Base-by-base conservation (phyloP, 1,140 invertebrate species). In the Drosophila rhopaloa region DNA sequence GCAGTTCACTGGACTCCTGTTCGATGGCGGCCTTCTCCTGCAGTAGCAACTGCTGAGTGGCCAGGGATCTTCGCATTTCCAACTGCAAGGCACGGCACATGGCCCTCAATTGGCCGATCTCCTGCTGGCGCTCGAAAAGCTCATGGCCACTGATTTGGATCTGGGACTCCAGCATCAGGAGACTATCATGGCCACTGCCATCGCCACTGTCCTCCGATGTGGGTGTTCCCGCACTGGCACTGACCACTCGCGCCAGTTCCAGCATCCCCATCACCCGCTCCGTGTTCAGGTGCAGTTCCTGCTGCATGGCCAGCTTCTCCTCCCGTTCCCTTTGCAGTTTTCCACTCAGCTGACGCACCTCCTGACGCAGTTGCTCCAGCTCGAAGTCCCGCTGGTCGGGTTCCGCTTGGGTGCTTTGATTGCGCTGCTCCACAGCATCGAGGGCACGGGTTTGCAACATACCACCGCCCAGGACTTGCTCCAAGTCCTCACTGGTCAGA, bases 121-220 rank as follows among this genome's bases (percentile, higher is more conserved):
- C 96, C n/a, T 95, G 93, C 79, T 96, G 96, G 43, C 97, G 96
- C 81, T 94, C 94, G 13, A 95, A 94, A 0, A 96, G 94, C 44
- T 96, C 94, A 86, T 96, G 94, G n/a, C 95, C 95, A 1, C 96
- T 96, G 9, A 95, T 94, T 66, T 96, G 95, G 38, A 97, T 93
- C 82, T 96, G 95, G 9, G 94, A 94, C 89, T 97, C 96, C 46
- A 97, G 92, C 61, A 96, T 95, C 11, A 96, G 92, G 24, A 97
- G 93, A 80, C 95, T 96, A 67, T 96, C 95, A 14, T 94, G 95
- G 1, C 95, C 94, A n/a, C 93, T 93, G 53, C 82, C 82, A 41
- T 88, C 83, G 10, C 93, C 93, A 40, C 95, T 94, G n/a, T 93
- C 93, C 14, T 93, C 93, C n/a, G 93, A 94, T 0, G 90, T 92